Conservation (phyloP, 2,113 vertebrate genomes). For the Natator depressus region DNA sequence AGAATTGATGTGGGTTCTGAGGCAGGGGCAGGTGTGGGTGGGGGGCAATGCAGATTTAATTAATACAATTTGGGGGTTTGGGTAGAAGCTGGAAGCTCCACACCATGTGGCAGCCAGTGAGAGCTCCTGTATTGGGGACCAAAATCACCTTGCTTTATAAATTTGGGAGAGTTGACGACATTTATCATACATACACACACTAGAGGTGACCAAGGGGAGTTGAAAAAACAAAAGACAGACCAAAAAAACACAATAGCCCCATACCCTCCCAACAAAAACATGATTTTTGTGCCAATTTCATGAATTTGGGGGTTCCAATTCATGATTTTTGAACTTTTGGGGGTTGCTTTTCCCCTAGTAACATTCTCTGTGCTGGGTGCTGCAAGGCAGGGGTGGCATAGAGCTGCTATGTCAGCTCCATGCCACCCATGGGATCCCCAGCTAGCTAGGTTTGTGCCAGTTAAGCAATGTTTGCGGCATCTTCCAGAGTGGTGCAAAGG, state of each 20-base stretch:
- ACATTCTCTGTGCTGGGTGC: not conserved
- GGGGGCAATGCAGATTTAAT: not conserved
- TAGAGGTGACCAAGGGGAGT: not conserved
- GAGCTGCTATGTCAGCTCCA: not conserved
- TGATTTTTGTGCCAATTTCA: no score
- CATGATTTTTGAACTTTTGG: not conserved
- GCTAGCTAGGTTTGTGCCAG: slow-evolving; percentile 11
- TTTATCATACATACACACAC: no score
- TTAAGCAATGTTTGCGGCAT: slow-evolving; percentile 23
- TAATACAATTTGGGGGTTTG: not conserved
- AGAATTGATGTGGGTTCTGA: not conserved
- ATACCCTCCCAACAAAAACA: no score
- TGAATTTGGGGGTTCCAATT: not conserved
- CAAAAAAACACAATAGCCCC: not conserved
- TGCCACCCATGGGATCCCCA: not conserved
- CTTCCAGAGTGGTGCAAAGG: not conserved
- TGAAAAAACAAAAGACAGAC: not conserved
- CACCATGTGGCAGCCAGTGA: not conserved
- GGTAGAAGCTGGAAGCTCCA: not conserved
- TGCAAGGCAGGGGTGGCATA: not conserved
- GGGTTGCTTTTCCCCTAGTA: not conserved
- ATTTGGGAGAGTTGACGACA: not conserved
- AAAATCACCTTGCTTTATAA: not conserved
- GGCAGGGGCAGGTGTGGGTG: not conserved
- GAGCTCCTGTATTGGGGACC: not conserved